Base-by-base conservation (phyloP, 2,888 invertebrate genomes). In the Synergus japonicus region DNA sequence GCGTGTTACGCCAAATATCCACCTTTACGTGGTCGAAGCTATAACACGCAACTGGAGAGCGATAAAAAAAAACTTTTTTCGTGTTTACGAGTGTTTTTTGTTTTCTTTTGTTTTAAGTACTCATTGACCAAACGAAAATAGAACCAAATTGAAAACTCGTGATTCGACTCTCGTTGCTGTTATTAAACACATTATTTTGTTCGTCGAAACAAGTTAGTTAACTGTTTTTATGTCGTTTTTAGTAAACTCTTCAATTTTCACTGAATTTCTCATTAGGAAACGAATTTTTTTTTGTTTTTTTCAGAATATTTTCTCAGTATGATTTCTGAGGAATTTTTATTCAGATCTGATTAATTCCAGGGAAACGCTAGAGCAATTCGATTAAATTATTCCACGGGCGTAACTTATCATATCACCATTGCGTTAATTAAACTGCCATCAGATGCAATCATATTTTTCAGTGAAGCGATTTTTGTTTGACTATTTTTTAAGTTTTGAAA, bases 81-180 rank as follows among this genome's bases (percentile, higher is more conserved):
- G 12, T 5, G 8, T 49, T 69, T 69, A 46, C 15, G 46, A 69
- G 46, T 13, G 67, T 67, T 69, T 69, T 37, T 37, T 37, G 37
- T 37, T 37, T 46, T 29, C 29, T 29, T 49, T 69, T 69, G 46
- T 69, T 44, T 69, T 46, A 69, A 69, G 18, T 44, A 29, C 22
- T 29, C 67, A 44, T 69, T 69, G 29, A 49, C 13, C 12, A 69
- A 7, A 15, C 22, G 46, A 46, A 46, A 69, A 22, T 29, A 46
- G 67, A 69, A 69, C 44, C 46, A 29, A 69, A 44, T n/a, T 13
- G 46, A 22, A 69, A 69, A 13, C 46, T 69, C n/a, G 29, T 22
- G 44, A 69, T 69, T 69, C 15, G 29, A 69, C 9, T 69, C n/a
- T 69, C 18, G 49, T 44, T 41, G 37, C 65, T 9, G 65, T 3